Evolutionary conservation across 2,888 invertebrate species (phyloP), one percentile per base, ranked within the genome.

Genomic region (Ophion ellenae): DNA sequence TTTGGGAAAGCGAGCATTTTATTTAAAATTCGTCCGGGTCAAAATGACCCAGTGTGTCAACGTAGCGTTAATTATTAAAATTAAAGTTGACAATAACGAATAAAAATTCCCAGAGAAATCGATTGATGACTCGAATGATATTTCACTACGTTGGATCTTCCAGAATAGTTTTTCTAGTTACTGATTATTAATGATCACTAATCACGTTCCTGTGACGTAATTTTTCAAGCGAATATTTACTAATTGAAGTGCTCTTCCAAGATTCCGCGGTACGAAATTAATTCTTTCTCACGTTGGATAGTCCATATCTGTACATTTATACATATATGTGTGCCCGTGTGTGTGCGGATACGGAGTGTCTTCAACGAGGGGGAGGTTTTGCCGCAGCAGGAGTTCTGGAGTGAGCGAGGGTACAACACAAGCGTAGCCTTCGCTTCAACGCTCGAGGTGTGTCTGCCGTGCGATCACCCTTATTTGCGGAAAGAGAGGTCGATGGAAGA

Each of bases 381-480:
- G 74, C 74, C 81, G 78, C 74, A 78, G 81, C 74, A 63, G 57
- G 59, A 75, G 64, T 57, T 73, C 69, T 85, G 40, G 81, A 69
- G 84, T 78, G 67, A 73, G 85, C 67, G 45, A 67, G 77, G 32
- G 75, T 78, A 76, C 61, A 67, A 36, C 45, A 83, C 14, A 59
- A 69, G 81, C 77, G 78, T 81, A 32, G 81, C 40, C 14, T 57
- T 78, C 74, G 85, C 85, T 81, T 85, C 70, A 59, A 74, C 81
- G 79, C 85, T 82, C 71, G 67, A 82, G 82, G 76, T 85, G 82
- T 80, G 79, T 70, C 75, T 67, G 63, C 24, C 61, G 67, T n/a
- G 63, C 82, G 66, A 76, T 76, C 74, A 82, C 84, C 84, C 80
- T 84, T 80, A 84, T 84, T 84, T 84, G 80, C 80, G 70, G 70